phyloP scores from a whole-genome alignment of 2,797 vertebrate genomes.

The Danio choprae region DNA sequence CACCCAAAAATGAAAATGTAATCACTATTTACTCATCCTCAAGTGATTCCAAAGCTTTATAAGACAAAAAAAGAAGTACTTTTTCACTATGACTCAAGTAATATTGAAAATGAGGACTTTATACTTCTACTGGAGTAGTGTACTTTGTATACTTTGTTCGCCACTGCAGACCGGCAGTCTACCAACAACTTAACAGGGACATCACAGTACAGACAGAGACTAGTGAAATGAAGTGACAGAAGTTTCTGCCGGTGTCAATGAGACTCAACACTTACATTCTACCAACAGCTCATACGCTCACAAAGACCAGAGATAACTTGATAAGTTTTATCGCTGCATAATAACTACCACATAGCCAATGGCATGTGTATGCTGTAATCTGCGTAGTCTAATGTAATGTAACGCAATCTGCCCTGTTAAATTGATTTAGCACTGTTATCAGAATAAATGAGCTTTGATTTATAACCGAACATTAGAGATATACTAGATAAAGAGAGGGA shows the following conservation, averaged over 20 bases:
- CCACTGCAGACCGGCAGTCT: background rate
- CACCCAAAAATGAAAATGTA: too few species aligned
- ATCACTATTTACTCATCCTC: too few species aligned
- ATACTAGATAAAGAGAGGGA: background rate
- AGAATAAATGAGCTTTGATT: constrained; percentile 34
- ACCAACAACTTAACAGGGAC: background rate
- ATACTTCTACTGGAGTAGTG: too few species aligned
- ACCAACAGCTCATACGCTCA: background rate
- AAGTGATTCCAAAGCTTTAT: too few species aligned
- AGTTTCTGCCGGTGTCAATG: background rate
- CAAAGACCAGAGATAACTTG: background rate
- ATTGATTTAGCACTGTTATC: constrained; percentile 28
- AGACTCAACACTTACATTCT: background rate
- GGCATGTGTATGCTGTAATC: background rate
- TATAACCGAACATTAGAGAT: constrained; percentile 18
- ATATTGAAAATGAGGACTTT: too few species aligned
- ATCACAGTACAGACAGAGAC: background rate
- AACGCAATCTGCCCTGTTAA: constrained; percentile 5
- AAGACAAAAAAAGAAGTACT: too few species aligned
- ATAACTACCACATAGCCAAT: constrained; percentile 27
- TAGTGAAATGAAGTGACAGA: background rate
- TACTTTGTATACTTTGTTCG: too few species aligned
- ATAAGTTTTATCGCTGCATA: constrained; percentile 5
- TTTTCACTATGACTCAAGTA: too few species aligned
- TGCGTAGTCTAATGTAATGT: constrained; percentile 12